These are phyloP conservation scores for Muricea muricata DNA, from an alignment of 92 coral and sea anemone species.

Conservation along the genomic window DNA sequence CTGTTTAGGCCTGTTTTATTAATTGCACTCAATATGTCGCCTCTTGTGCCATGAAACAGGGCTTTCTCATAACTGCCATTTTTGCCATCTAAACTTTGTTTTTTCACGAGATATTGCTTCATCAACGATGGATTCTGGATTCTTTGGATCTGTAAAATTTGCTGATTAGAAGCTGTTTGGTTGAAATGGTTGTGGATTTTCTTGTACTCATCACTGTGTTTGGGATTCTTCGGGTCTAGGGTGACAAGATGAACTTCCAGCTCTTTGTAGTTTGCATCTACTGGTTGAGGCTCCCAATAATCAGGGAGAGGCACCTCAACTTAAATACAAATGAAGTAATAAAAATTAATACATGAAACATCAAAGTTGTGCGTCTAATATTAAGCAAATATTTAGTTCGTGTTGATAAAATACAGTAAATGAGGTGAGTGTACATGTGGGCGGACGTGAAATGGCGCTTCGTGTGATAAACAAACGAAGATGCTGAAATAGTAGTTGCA, in stretches of 20 bases:
- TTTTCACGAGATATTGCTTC: conserved; percentile 53
- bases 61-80: conserved; percentile 69
- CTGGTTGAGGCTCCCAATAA: conserved; percentile 76
- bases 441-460: too few species aligned
- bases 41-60: conserved; percentile 75
- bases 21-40: conserved; percentile 38
- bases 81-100: conserved; percentile 67
- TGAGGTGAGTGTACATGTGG: too few species aligned
- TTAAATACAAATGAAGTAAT: too few species aligned
- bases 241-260: conserved; percentile 58
- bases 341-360: not conserved
- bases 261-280: conserved; percentile 62
- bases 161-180: conserved; percentile 23
- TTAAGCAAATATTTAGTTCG: too few species aligned
- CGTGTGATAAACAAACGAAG: too few species aligned
- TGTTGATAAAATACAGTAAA: too few species aligned
- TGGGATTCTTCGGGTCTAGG: conserved; percentile 53
- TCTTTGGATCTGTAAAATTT: conserved; percentile 61
- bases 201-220: conserved; percentile 54
- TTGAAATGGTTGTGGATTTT: conserved; percentile 14
- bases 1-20: conserved; percentile 74
- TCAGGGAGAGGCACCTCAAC: conserved; percentile 61
- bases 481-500: too few species aligned
- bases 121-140: conserved; percentile 68
- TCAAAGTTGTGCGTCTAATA: too few species aligned